These are phyloP conservation scores for Drosophila diplacantha DNA, from an alignment of 2,888 invertebrate genomes.

Conservation along the genomic window DNA sequence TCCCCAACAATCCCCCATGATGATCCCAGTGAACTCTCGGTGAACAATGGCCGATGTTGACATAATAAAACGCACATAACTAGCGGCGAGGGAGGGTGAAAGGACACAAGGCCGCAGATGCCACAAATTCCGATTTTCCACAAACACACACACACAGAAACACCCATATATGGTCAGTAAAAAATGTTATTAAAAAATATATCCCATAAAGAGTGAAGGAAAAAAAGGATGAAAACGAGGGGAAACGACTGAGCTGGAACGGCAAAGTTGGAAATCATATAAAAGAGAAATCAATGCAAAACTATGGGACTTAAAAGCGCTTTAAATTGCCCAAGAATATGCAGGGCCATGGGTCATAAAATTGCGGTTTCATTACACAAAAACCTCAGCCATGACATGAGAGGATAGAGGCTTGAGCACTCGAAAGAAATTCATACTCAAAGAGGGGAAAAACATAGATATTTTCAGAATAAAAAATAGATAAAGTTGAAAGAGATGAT, in stretches of 20 bases:
- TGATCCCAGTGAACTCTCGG: conserved; percentile 36
- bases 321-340: conserved; percentile 68
- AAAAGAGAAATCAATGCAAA: conserved; percentile 66
- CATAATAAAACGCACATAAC: conserved; percentile 71
- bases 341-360: conserved; percentile 65
- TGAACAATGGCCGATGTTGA: conserved; percentile 69
- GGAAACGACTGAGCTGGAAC: conserved; percentile 10
- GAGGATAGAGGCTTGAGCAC: conserved; percentile 12
- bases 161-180: conserved; percentile 33
- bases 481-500: background rate
- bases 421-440: background rate
- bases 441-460: background rate
- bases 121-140: conserved; percentile 63
- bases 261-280: conserved; percentile 63
- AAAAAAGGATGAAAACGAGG: conserved; percentile 13
- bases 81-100: conserved; percentile 44
- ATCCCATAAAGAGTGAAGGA: conserved; percentile 28
- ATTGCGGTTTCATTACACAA: conserved; percentile 55
- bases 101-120: conserved; percentile 61
- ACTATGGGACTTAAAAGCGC: conserved; percentile 63
- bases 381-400: conserved; percentile 38
- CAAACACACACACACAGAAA: conserved; percentile 29
- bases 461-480: background rate
- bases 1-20: conserved; percentile 28
- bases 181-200: conserved; percentile 62